These are phyloP conservation scores for Pammene aurita DNA, from an alignment of 2,888 invertebrate species.

Conservation along the genomic window DNA sequence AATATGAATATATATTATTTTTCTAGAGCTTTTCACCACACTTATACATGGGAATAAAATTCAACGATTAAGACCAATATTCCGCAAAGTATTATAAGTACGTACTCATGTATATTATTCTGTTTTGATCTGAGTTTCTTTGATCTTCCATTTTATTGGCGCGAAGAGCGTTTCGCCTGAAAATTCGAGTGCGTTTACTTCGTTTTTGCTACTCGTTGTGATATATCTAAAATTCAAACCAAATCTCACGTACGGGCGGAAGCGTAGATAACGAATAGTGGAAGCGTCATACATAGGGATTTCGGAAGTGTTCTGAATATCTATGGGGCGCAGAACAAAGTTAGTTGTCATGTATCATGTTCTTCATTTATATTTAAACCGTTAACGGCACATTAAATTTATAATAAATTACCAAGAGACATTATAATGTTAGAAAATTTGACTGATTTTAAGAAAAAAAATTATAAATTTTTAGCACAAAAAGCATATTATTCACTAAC, in stretches of 20 bases:
- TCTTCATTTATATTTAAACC: too few species aligned
- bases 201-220: constrained; percentile 27
- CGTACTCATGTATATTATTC: constrained; percentile 16
- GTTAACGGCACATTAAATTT: too few species aligned
- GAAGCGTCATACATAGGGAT: constrained; percentile 11
- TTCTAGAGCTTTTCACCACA: not conserved
- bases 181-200: constrained; percentile 23
- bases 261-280: constrained; percentile 10
- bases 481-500: too few species aligned
- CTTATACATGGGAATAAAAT: not conserved
- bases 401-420: too few species aligned
- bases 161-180: constrained; percentile 9
- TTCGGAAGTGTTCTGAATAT: not conserved
- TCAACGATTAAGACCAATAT: constrained; percentile 22
- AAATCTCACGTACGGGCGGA: constrained; percentile 31
- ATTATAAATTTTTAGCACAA: too few species aligned
- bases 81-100: constrained; percentile 8
- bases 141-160: constrained; percentile 23
- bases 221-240: constrained; percentile 41
- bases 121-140: constrained; percentile 25
- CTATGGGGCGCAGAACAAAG: too few species aligned
- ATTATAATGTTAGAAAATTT: too few species aligned
- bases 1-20: not conserved
- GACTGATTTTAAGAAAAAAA: too few species aligned
- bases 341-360: too few species aligned